These are phyloP conservation scores for Hydrophis major DNA, from an alignment of 2,797 vertebrate species.

Conservation along the genomic window DNA sequence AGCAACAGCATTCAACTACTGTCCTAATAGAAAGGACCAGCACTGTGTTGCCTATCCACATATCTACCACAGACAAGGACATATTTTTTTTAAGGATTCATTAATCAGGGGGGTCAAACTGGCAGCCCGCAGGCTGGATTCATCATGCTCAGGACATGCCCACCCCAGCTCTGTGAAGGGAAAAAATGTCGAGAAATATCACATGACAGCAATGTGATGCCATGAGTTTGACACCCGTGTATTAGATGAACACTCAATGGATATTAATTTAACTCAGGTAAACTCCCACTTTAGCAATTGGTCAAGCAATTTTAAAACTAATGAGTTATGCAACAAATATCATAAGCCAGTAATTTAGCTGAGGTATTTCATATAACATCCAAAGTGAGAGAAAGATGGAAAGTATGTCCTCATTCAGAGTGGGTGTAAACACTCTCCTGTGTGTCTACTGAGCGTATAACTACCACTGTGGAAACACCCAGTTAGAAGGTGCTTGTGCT, in stretches of 20 bases:
- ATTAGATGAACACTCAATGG: background rate
- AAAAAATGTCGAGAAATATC: background rate
- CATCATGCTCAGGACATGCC: no score
- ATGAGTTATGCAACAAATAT: background rate
- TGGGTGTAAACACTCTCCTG: background rate
- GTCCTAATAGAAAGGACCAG: background rate
- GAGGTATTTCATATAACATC: background rate
- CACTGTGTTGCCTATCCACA: background rate
- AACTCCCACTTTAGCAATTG: background rate
- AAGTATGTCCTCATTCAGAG: background rate
- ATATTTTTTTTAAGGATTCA: background rate
- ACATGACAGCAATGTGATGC: background rate
- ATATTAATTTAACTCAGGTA: background rate
- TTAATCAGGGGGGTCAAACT: background rate
- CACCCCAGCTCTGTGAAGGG: background rate
- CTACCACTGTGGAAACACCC: background rate
- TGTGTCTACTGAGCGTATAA: background rate
- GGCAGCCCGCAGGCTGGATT: background rate
- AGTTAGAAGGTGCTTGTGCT: background rate
- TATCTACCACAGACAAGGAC: background rate
- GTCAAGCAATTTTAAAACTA: background rate
- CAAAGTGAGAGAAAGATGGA: background rate
- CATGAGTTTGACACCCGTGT: accelerated
- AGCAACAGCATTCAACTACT: background rate
- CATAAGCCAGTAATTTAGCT: background rate